Evolutionary conservation across 2,797 vertebrate genomes (phyloP).

Genomic region (Rallus crepitans): DNA sequence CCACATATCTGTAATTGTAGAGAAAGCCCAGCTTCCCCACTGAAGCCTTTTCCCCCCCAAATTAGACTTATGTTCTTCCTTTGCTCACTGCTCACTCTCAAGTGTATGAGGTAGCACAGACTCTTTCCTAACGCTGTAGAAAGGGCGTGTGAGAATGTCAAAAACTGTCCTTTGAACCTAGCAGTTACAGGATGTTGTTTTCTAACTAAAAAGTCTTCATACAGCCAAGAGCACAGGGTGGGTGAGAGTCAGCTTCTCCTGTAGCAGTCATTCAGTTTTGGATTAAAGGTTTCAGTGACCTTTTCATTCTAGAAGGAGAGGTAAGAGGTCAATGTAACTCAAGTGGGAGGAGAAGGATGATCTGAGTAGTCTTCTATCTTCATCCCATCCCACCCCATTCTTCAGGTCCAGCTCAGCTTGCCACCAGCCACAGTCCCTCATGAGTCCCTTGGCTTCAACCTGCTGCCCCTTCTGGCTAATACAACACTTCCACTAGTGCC

Average conservation of each 20-base stretch:
- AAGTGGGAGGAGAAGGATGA: background rate
- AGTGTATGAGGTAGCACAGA: background rate
- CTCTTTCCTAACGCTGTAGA: background rate
- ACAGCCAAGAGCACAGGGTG: background rate
- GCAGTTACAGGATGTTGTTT: background rate
- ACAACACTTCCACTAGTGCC: background rate
- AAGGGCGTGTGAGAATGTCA: background rate
- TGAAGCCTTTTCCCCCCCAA: background rate
- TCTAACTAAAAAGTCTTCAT: background rate
- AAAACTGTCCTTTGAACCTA: background rate
- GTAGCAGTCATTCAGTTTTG: background rate
- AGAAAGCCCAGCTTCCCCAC: background rate
- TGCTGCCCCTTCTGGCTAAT: background rate
- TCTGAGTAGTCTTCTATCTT: background rate
- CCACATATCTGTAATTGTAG: background rate
- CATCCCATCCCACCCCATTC: rapidly evolving
- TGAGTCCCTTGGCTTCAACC: background rate
- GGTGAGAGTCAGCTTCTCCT: background rate
- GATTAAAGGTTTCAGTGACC: background rate
- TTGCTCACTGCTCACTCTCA: background rate
- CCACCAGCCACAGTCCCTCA: background rate
- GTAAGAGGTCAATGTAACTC: background rate
- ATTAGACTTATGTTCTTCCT: background rate
- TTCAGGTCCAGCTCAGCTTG: background rate
- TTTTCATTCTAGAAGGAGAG: background rate